Percentiles rank a stretch among this genome's conserved stretches.
phyloP scores from a whole-genome alignment of 2,797 vertebrate genomes.

The Xenentodon cancila region DNA sequence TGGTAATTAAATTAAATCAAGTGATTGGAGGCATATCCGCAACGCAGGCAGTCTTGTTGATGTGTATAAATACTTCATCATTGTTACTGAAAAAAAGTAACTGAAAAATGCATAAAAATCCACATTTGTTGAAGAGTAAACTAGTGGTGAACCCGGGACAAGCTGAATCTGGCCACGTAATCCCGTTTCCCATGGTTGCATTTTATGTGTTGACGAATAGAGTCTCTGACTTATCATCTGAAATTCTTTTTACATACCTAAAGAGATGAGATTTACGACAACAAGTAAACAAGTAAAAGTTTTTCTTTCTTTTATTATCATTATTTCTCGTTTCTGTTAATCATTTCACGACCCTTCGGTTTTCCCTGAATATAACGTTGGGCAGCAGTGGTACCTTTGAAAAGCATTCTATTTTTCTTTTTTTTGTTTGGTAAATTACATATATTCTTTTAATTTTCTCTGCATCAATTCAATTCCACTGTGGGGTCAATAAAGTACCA shows the following conservation, averaged over 20 bases:
- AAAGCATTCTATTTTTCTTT: neutral
- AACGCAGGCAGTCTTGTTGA: no score
- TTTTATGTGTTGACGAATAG: neutral
- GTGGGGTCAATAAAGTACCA: neutral
- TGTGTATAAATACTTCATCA: no score
- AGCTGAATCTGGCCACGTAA: neutral
- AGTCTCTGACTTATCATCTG: neutral
- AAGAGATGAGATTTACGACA: neutral
- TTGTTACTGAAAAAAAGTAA: neutral
- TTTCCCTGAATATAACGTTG: neutral
- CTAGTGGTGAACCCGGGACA: neutral
- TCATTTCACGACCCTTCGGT: neutral
- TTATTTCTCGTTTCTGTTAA: no score
- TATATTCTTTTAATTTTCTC: neutral
- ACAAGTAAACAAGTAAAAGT: neutral
- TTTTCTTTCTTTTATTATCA: neutral
- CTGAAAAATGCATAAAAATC: neutral
- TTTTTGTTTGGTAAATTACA: neutral
- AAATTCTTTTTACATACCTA: neutral
- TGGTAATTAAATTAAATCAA: no score
- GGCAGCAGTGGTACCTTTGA: neutral
- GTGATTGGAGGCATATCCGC: no score
- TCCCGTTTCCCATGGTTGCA: neutral
- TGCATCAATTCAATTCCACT: neutral
- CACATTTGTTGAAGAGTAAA: neutral